These are phyloP conservation scores for Spatulosminthurus flaviceps DNA, from an alignment of 2,888 invertebrate species.

Conservation along the genomic window DNA sequence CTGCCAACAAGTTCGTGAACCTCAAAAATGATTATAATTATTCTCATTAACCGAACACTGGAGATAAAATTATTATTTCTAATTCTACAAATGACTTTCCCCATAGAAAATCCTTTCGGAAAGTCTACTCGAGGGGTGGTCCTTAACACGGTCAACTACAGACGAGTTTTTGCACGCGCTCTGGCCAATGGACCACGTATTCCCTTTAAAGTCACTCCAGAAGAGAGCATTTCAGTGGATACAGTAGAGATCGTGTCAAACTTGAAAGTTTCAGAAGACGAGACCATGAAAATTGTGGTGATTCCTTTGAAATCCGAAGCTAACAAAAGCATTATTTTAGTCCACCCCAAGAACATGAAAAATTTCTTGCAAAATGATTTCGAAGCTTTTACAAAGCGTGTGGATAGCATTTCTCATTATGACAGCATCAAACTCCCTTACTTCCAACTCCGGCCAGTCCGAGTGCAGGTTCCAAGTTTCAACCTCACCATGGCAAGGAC, in stretches of 20 bases:
- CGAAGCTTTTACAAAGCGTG: not conserved
- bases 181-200: not conserved
- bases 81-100: not conserved
- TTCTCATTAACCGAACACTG: not conserved
- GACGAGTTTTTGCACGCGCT: not conserved
- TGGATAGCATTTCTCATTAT: not conserved
- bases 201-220: not conserved
- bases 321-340: slow-evolving; percentile 5
- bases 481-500: slow-evolving; percentile 19
- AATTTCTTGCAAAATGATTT: slow-evolving; percentile 13
- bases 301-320: not conserved
- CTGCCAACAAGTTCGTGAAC: not conserved
- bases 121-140: slow-evolving; percentile 2
- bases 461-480: slow-evolving; percentile 21
- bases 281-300: not conserved
- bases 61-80: not conserved
- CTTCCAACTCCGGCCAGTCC: not conserved
- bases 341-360: not conserved
- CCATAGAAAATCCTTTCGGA: slow-evolving; percentile 12
- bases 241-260: not conserved
- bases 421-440: not conserved
- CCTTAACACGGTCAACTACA: slow-evolving; percentile 16
- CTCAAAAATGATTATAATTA: not conserved
- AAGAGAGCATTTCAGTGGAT: slow-evolving; percentile 3
- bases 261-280: not conserved